Percentiles rank a stretch among this genome's conserved stretches.
phyloP scores from a whole-genome alignment of 1,140 invertebrate genomes.

The Drosophila burlai region DNA sequence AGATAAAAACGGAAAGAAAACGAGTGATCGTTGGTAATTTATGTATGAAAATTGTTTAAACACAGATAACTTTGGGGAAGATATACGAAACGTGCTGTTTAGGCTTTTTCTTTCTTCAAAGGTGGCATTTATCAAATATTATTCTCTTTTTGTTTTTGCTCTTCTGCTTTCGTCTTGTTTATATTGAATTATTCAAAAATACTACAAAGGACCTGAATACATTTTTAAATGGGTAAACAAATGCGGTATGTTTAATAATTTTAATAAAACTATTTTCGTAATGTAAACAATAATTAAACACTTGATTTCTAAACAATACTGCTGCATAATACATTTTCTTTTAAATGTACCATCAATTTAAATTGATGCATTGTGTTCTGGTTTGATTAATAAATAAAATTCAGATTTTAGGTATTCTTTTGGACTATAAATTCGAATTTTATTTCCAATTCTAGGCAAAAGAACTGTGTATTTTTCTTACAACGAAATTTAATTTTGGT shows the following conservation, averaged over 20 bases:
- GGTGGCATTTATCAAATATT: not conserved
- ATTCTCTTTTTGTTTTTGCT: not conserved
- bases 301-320: not conserved
- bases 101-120: no score
- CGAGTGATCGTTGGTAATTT: conserved; percentile 4
- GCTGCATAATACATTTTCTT: not conserved
- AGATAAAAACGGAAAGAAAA: not conserved
- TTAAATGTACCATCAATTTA: not conserved
- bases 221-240: not conserved
- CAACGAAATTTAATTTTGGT: no score
- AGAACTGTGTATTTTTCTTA: no score
- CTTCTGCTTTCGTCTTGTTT: not conserved
- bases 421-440: no score
- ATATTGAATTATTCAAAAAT: not conserved
- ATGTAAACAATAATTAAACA: not conserved
- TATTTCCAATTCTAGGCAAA: no score
- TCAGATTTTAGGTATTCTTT: no score
- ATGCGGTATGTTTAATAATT: not conserved
- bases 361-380: not conserved
- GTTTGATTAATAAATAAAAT: no score
- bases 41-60: not conserved
- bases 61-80: not conserved
- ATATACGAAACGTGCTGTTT: not conserved
- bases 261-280: not conserved
- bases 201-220: not conserved